phyloP scores from a whole-genome alignment of 2,888 invertebrate species.

The Monochamus alternatus region DNA sequence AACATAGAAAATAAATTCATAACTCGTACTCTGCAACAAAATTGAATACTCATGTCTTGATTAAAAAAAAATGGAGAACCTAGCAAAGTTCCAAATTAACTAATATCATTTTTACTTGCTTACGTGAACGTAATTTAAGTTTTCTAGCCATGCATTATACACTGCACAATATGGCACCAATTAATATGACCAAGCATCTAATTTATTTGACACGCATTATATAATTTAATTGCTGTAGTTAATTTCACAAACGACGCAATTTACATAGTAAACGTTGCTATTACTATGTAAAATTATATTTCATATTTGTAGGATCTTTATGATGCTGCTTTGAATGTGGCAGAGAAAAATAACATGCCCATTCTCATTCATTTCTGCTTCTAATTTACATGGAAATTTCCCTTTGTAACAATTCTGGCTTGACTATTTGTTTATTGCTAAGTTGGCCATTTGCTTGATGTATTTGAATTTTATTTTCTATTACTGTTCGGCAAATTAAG shows the following conservation, averaged over 20 bases:
- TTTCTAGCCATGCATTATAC: background rate
- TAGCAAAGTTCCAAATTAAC: no score
- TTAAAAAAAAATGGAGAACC: no score
- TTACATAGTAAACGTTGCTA: conserved; percentile 27
- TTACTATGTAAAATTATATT: conserved; percentile 18
- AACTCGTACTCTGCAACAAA: no score
- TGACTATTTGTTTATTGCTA: background rate
- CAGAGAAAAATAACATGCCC: conserved; percentile 19
- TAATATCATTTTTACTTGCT: background rate
- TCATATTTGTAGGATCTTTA: conserved; percentile 15
- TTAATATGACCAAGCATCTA: conserved; percentile 11
- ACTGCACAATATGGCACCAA: background rate
- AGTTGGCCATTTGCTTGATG: no score
- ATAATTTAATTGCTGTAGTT: conserved; percentile 17
- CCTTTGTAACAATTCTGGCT: background rate
- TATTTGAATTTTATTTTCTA: no score
- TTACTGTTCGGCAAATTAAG: no score
- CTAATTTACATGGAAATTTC: conserved; percentile 16
- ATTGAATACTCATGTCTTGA: no score
- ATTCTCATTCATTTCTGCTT: conserved; percentile 2
- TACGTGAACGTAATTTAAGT: background rate
- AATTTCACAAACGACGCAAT: conserved; percentile 23
- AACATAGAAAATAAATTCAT: no score
- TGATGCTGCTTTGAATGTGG: conserved; percentile 3
- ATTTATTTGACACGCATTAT: conserved; percentile 7